phyloP scores from a whole-genome alignment of 1,140 invertebrate genomes.

The Drosophila rufa region DNA sequence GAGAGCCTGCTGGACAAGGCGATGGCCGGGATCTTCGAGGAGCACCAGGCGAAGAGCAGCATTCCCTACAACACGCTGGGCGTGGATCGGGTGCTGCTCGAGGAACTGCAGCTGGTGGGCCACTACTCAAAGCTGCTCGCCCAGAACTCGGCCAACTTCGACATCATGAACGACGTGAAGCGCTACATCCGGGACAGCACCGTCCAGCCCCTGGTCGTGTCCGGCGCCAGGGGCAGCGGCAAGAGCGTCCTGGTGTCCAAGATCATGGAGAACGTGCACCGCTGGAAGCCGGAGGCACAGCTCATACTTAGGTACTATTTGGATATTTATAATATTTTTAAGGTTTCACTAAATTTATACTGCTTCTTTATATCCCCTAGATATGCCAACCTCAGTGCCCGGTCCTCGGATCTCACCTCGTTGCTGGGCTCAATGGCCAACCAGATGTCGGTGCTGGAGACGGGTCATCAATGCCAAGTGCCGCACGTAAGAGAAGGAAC shows the following conservation, averaged over 20 bases:
- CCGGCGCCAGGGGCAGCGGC: slow-evolving; percentile 92
- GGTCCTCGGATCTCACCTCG: slow-evolving; percentile 77
- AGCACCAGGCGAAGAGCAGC: slow-evolving; percentile 85
- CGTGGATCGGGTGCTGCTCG: slow-evolving; percentile 77
- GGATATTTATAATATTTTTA: no score
- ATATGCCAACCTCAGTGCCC: slow-evolving; percentile 77
- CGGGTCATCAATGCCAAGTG: slow-evolving; percentile 71
- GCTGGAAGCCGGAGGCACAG: slow-evolving; percentile 88
- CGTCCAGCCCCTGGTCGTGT: slow-evolving; percentile 89
- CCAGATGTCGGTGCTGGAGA: slow-evolving; percentile 78
- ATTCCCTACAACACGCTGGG: slow-evolving; percentile 84
- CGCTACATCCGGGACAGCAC: slow-evolving; percentile 89
- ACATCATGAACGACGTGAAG: slow-evolving; percentile 88
- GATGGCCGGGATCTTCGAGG: slow-evolving; percentile 88
- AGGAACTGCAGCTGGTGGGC: slow-evolving; percentile 88
- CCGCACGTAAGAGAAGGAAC: slow-evolving; percentile 71
- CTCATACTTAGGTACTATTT: slow-evolving; percentile 74
- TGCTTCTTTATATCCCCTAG: slow-evolving; percentile 25
- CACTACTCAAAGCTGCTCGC: slow-evolving; percentile 86
- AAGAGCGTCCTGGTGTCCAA: slow-evolving; percentile 92
- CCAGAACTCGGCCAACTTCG: slow-evolving; percentile 84
- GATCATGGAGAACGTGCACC: slow-evolving; percentile 88
- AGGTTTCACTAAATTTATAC: not conserved
- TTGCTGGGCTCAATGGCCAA: slow-evolving; percentile 81
- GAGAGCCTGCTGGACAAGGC: slow-evolving; percentile 85